These are phyloP conservation scores for Zoanthus gigantus DNA, from an alignment of 92 coral and sea anemone species.

Conservation along the genomic window DNA sequence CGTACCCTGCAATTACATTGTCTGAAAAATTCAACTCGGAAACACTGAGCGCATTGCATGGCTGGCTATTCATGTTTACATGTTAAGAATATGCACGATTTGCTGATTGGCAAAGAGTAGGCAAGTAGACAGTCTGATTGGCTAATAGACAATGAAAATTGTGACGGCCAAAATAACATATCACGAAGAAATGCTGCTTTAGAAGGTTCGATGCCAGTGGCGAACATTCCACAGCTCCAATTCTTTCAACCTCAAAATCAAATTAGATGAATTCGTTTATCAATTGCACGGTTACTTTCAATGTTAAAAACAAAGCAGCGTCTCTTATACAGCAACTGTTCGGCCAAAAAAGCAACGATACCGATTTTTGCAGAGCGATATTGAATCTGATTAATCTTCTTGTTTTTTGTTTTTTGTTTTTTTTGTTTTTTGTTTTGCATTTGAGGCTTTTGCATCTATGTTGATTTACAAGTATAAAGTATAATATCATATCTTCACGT, in stretches of 20 bases:
- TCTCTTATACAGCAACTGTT: not conserved
- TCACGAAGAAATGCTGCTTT: not conserved
- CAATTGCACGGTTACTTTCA: not conserved
- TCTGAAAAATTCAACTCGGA: too few species aligned
- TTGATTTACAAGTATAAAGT: too few species aligned
- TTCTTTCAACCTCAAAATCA: not conserved
- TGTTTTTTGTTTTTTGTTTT: not conserved
- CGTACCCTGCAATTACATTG: too few species aligned
- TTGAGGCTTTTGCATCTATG: too few species aligned
- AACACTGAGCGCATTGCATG: too few species aligned
- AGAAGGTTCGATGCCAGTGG: not conserved
- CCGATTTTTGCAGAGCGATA: not conserved
- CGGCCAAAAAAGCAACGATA: not conserved
- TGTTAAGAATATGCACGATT: too few species aligned
- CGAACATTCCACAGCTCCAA: not conserved
- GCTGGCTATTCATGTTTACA: too few species aligned
- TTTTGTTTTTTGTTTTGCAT: not conserved
- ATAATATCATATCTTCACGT: too few species aligned
- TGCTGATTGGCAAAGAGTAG: too few species aligned
- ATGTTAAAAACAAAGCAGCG: not conserved
- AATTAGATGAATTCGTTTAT: not conserved
- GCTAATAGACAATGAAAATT: too few species aligned
- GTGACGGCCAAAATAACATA: slow-evolving; percentile 3
- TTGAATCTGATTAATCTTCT: not conserved
- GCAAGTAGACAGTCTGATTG: too few species aligned